phyloP scores from a whole-genome alignment of 2,888 invertebrate species.

The Dicyrtomina minuta region DNA sequence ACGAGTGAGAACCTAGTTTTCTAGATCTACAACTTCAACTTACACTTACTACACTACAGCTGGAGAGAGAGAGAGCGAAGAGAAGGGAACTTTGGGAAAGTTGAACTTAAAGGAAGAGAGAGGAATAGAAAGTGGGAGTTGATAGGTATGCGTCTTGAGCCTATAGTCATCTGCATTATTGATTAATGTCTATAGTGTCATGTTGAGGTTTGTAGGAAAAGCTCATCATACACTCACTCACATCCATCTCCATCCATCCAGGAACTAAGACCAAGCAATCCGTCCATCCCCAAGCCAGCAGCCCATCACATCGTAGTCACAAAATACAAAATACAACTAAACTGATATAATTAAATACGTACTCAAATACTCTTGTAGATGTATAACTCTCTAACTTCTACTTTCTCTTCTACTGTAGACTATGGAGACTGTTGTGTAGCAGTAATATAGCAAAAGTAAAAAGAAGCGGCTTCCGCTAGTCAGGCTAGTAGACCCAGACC shows the following conservation, averaged over 20 bases:
- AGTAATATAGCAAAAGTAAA: too few relatives aligned
- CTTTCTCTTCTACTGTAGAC: too few relatives aligned
- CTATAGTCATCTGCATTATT: slow-evolving; percentile 30
- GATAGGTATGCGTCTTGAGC: slow-evolving; percentile 12
- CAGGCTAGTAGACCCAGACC: too few relatives aligned
- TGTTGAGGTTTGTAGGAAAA: neutral
- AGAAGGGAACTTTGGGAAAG: neutral
- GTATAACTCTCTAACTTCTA: too few relatives aligned
- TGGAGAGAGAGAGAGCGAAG: neutral
- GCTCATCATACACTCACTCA: neutral
- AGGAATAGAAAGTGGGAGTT: neutral
- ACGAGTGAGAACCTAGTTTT: neutral
- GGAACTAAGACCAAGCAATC: too few relatives aligned
- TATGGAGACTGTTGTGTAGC: too few relatives aligned
- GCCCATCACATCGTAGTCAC: too few relatives aligned
- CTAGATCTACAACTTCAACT: neutral
- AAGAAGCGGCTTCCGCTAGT: too few relatives aligned
- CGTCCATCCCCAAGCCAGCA: too few relatives aligned
- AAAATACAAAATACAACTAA: too few relatives aligned
- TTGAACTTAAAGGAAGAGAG: neutral
- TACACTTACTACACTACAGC: neutral
- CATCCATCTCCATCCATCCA: neutral
- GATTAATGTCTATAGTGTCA: slow-evolving; percentile 28
- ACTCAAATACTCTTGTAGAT: too few relatives aligned
- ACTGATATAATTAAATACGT: too few relatives aligned